Base-by-base conservation (phyloP, 2,888 invertebrate species). In the Rhamphomyia laevipes region DNA sequence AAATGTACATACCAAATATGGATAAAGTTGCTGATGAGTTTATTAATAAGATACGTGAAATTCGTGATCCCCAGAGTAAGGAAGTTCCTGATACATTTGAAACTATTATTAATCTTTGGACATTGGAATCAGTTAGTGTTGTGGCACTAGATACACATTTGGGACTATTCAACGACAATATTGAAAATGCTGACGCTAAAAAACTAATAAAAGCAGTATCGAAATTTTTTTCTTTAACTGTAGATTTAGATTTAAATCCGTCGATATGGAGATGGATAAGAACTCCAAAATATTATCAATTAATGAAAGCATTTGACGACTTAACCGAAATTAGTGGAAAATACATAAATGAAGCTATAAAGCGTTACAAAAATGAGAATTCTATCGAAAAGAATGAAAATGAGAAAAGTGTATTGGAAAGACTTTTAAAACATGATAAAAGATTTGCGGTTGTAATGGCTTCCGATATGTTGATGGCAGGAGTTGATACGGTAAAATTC, bases 41-140 rank as follows among this genome's bases (percentile, higher is more conserved):
- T 51, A 12, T 59, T 50, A 72, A 35, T 43, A 72, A 64, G 50
- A 64, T 66, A 9, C 54, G 57, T 16, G 27, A 51, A 5, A 55
- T 61, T 21, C 57, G 61, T 13, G 55, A 62, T 50, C 53, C 55
- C 11, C 38, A 23, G 4, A 55, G 53, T 16, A 35, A 48, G 2
- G 66, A 69, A 57, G 60, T 73, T 50, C 63, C 67, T 1, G 58
- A 58, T 7, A 57, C 74, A 54, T 74, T 77, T 51, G 53, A 62
- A 23, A 68, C 71, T 31, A 73, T 74, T 53, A 54, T 76, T 4
- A 69, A 72, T 51, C 73, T 73, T 56, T 78, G 78, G 75, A 70
- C 75, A 15, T 61, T 79, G 17, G 78, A 79, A 65, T 75, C 68
- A 1, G 60, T 69, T 6, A 62, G 61, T 10, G 54, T 59, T 4